Evolutionary conservation across 2,888 invertebrate genomes (phyloP), one percentile per base, ranked within the genome.

Genomic region (Scaptomyza flava): DNA sequence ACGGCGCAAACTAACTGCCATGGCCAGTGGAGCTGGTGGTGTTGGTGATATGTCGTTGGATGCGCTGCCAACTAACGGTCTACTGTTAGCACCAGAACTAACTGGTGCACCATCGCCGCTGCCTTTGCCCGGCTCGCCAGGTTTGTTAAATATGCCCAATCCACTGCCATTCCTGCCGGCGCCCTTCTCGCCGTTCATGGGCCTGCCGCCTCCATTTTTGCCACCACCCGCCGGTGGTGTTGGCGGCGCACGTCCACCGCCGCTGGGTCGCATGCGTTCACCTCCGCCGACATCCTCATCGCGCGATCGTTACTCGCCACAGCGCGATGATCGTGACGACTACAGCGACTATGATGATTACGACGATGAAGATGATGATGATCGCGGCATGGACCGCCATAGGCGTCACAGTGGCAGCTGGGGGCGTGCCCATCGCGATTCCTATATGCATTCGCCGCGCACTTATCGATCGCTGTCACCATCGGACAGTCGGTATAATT

Each of bases 161-260:
- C 94, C 94, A 71, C 93, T 94, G 71, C 93, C 94, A 79, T 93
- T 94, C 91, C 91, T 94, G 56, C 93, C 94, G 66, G 82, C 77
- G 79, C 94, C 94, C 65, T 94, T 94, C n/a, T 93, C 94, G 72
- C 92, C 94, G 11, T 95, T 94, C 67, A 94, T 94, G 86, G 94
- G 94, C 54, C 93, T 94, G 64, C 89, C 84, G 63, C 94, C 94
- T 58, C 93, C 93, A 51, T 93, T 93, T 74, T 90, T 93, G 90
- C 93, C 93, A 67, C 91, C 93, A 87, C 92, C 93, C 27, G 68
- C 50, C 2, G 72, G 47, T 3, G 72, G 46, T 11, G 93, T 93
- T 17, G 93, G 92, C 45, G 93, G 93, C 70, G 93, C 93, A 77
- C 91, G 93, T 23, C 93, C 93, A 12, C 93, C 94, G 20, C 93